Evolutionary conservation across 2,797 vertebrate species (phyloP), one percentile per base, ranked within the genome.

Genomic region (Anniella stebbinsi): DNA sequence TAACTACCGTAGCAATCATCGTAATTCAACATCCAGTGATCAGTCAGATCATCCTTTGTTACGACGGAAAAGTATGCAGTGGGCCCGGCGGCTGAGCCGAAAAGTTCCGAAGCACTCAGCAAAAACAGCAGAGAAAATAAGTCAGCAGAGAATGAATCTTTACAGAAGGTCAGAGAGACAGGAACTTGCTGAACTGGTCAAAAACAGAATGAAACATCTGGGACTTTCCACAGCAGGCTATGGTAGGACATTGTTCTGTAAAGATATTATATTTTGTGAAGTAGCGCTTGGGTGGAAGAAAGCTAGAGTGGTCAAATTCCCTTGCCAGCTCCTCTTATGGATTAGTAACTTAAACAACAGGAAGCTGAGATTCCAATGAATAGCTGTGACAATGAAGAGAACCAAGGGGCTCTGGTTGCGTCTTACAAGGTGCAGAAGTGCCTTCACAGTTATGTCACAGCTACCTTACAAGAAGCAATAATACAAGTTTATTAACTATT

Each of bases 201-300:
- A 98, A 95, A 98, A 98, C 91, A 97, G 98, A 92, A 98, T 98
- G 98, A 97, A 97, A 93, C 98, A 98, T 86, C 93, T 98, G 91
- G 98, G 98, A 86, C 98, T 98, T 87, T 97, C 97, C 85, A 97
- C 97, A 69, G 92, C 94, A 88, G 97, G 97, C 89, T 97, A 98
- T 0, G 98, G 97, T 98, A 98, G 6, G 93, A 2, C 80, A 89
- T 30, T 57, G 23, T 41, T 4, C n/a, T 72, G 30, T 88, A 60
- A 76, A 76, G 21, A 51, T 17, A 77, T n/a, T 60, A 80, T 60
- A 70, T 87, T 45, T 67, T 82, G n/a, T 60, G 57, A 13, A 75
- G 3, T 38, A 51, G 10, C 17, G 11, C 2, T 48, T 51, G 70
- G n/a, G 41, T 51, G 4, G 45, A 73, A 88, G 41, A 51, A 80